A percentile compares a stretch with the other conserved stretches of the same genome.
phyloP scores from a whole-genome alignment of 2,797 vertebrate species.

The Neosalanx taihuensis region DNA sequence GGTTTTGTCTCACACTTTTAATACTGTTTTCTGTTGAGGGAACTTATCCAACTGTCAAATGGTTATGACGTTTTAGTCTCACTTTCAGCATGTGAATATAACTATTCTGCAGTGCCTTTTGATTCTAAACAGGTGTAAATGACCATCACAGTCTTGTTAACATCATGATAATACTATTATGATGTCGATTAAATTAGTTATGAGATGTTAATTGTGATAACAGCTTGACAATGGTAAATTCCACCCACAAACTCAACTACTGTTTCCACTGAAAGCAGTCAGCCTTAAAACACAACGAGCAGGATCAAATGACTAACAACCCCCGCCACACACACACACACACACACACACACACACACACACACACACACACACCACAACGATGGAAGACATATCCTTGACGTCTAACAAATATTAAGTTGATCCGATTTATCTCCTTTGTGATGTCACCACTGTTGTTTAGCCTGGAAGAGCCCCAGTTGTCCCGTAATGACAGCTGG shows the following conservation, averaged over 20 bases:
- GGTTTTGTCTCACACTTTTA: not conserved
- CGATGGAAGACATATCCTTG: not conserved
- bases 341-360: not conserved
- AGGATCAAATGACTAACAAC: too few relatives aligned
- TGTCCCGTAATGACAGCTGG: slow-evolving; percentile 10
- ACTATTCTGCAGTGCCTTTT: too few relatives aligned
- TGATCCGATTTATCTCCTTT: not conserved
- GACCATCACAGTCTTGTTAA: not conserved
- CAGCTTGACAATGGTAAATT: not conserved
- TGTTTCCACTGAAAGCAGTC: not conserved
- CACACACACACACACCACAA: not conserved
- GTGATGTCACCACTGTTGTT: not conserved
- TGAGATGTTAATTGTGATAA: not conserved
- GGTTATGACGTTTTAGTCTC: not conserved
- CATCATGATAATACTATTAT: not conserved
- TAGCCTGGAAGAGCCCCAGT: slow-evolving; percentile 20
- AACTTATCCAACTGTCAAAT: too few relatives aligned
- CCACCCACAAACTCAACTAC: not conserved
- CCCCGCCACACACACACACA: not conserved
- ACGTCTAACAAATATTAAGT: too few relatives aligned
- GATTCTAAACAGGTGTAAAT: too few relatives aligned
- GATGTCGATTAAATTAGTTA: not conserved
- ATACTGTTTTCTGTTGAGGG: too few relatives aligned
- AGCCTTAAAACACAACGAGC: too few relatives aligned
- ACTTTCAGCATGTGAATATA: too few relatives aligned